Evolutionary conservation across 2,113 vertebrate species (phyloP), one percentile per base, ranked within the genome.

Genomic region (Lipotes vexillifer): DNA sequence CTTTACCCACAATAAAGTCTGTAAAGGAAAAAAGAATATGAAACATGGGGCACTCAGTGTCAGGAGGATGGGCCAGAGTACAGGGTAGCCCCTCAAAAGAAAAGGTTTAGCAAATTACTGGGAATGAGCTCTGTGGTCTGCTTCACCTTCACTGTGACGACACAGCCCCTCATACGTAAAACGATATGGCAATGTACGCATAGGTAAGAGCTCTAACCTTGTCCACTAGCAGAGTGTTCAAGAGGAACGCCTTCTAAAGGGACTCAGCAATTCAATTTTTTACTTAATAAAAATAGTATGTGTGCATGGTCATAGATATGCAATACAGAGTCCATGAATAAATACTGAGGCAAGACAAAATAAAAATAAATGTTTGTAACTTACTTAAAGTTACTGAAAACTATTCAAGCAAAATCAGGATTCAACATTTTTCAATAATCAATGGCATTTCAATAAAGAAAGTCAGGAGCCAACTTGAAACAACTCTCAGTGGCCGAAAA

Each of bases 401-500:
- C 49, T 61, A 87, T 38, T 89, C n/a, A 90, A 93, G 78, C 69
- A 61, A 90, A 61, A 82, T 38, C 20, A 80, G 10, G 13, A 92
- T 55, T 49, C 86, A 68, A 82, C 13, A 91, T 74, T 66, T 78
- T 90, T 82, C 65, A 90, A 69, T 80, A 29, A 86, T n/a, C 25
- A 95, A 57, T 65, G 57, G 25, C 12, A 96, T 82, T 71, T 93
- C 33, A 90, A 89, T 72, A 87, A 94, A 90, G 18, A 88, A 93
- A 36, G 29, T 65, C 65, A 88, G 31, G n/a, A 71, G 21, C 20
- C 75, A 90, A 96, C 13, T 0, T 90, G 38, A 90, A 90, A 75
- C 15, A 98, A 90, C 13, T 95, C 31, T 31, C 27, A 36, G 23
- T 20, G 14, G 69, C 55, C n/a, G 72, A 95, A 95, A 57, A 72